A percentile compares a stretch with the other conserved stretches of the same genome.
phyloP scores from a whole-genome alignment of 2,113 vertebrate genomes.

The Urocolius indicus region DNA sequence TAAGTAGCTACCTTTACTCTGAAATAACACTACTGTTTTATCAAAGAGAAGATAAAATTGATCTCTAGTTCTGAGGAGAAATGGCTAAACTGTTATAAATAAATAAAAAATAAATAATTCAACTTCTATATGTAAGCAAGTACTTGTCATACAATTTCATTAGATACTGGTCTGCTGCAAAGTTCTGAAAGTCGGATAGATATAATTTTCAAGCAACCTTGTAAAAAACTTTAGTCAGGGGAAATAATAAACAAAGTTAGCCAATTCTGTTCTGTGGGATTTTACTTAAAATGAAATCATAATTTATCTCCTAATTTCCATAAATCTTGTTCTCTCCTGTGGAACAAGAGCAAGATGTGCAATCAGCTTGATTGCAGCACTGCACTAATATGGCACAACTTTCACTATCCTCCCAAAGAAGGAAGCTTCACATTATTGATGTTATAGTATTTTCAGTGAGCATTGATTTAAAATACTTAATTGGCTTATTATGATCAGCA shows the following conservation, averaged over 20 bases:
- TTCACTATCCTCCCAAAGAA: not conserved
- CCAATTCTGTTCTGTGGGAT: not conserved
- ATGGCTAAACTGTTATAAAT: not conserved
- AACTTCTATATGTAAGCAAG: not conserved
- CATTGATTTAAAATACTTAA: not conserved
- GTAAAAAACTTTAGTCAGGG: not conserved
- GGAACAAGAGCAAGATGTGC: fast-evolving
- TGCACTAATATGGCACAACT: not conserved
- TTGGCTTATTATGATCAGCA: not conserved
- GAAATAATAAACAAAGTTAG: not conserved
- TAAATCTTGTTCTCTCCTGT: fast-evolving
- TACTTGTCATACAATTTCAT: not conserved
- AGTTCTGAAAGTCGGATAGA: not conserved
- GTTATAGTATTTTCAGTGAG: not conserved
- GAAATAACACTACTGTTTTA: not conserved
- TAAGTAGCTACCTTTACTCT: not conserved
- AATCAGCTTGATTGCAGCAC: not conserved
- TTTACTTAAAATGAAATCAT: not conserved
- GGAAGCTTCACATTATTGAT: not conserved
- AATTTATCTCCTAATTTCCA: not conserved
- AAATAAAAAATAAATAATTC: not conserved
- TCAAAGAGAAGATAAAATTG: not conserved
- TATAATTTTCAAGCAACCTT: not conserved
- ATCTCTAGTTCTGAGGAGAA: not conserved
- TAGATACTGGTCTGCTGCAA: not conserved